Percentiles rank a stretch among this genome's conserved stretches.
Conservation (phyloP, 2,797 vertebrate species). For the Rhabdomys pumilio region DNA sequence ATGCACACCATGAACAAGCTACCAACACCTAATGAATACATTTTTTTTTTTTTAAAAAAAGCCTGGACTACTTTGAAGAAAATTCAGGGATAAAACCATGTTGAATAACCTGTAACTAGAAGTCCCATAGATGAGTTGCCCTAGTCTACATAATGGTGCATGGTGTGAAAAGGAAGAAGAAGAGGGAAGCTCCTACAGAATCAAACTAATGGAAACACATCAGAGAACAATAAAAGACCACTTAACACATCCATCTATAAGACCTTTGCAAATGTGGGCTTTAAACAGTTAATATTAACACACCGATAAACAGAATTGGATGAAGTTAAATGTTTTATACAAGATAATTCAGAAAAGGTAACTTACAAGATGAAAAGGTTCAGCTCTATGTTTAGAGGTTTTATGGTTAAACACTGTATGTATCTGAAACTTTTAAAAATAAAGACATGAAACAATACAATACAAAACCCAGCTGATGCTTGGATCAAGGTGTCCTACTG, state of each 20-base stretch:
- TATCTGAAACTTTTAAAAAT: slow-evolving; percentile 44
- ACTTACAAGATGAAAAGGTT: slow-evolving; percentile 23
- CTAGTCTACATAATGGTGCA: background rate
- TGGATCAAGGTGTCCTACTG: background rate
- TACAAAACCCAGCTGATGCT: background rate
- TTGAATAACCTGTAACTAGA: slow-evolving; percentile 22
- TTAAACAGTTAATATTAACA: slow-evolving; percentile 5
- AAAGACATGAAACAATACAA: slow-evolving; percentile 14
- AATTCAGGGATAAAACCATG: slow-evolving; percentile 34
- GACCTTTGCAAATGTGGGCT: background rate
- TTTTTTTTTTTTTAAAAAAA: background rate
- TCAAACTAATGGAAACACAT: background rate
- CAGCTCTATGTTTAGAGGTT: background rate
- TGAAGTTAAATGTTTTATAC: slow-evolving; percentile 21
- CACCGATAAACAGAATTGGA: background rate
- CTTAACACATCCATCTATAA: background rate
- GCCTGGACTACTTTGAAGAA: background rate
- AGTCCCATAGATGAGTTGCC: background rate
- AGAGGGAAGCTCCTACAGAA: background rate
- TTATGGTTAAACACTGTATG: background rate
- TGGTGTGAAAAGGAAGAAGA: background rate
- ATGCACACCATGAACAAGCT: background rate
- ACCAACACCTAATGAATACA: background rate
- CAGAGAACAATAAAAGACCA: background rate
- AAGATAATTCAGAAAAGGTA: slow-evolving; percentile 33